Evolutionary conservation across 2,797 vertebrate genomes (phyloP).

Genomic region (Pempheris klunzingeri): DNA sequence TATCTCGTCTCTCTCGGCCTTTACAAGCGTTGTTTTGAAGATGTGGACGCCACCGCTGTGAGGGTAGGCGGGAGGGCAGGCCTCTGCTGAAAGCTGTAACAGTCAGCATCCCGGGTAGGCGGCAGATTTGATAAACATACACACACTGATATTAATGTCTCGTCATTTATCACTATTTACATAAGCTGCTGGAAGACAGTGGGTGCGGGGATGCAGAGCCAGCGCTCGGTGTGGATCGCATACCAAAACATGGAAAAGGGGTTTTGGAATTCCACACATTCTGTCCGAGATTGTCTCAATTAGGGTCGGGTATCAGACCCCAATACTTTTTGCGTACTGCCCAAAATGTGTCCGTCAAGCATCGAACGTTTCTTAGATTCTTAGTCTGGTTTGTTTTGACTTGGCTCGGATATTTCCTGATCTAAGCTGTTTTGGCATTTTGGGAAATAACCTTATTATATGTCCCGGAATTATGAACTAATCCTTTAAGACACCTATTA

Average conservation of each 20-base stretch:
- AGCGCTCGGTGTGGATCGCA: not conserved
- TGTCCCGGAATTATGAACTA: not conserved
- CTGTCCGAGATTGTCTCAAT: not conserved
- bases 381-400: not conserved
- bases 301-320: not conserved
- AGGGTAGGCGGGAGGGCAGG: not conserved
- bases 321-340: too few species aligned
- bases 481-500: not conserved
- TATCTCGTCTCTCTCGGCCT: not conserved
- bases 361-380: not conserved
- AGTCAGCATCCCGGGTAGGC: not conserved
- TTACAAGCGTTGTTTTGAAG: not conserved
- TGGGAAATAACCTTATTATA: not conserved
- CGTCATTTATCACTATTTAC: not conserved
- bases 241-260: slow-evolving; percentile 3
- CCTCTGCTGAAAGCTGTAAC: not conserved
- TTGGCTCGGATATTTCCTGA: not conserved
- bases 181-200: not conserved
- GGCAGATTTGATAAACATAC: not conserved
- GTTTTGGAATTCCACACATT: slow-evolving; percentile 21
- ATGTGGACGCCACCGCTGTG: not conserved
- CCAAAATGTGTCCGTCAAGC: not conserved
- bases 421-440: not conserved
- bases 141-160: not conserved
- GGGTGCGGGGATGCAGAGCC: not conserved